A percentile compares a stretch with the other conserved stretches of the same genome.
Conservation (phyloP, 2,797 vertebrate species). For the Lepilemur septentrionalis region DNA sequence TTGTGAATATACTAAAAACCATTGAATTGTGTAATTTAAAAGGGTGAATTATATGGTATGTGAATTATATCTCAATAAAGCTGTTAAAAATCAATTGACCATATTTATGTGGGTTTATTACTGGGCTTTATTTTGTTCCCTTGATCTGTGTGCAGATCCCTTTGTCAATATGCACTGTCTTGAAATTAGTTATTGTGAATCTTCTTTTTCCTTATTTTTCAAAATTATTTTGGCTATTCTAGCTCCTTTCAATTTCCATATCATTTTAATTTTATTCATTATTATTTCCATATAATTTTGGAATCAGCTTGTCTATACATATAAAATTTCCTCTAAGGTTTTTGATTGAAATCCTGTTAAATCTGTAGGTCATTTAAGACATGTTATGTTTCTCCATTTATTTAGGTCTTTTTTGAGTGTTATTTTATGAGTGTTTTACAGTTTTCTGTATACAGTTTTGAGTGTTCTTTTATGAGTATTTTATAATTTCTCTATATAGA, state of each 20-base stretch:
- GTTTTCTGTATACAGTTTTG: neutral
- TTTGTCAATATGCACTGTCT: neutral
- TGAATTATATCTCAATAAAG: neutral
- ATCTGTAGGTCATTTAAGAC: neutral
- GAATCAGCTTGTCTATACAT: neutral
- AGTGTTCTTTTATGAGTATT: neutral
- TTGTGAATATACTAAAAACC: neutral
- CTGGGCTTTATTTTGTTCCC: neutral
- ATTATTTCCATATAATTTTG: neutral
- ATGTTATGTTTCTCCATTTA: neutral
- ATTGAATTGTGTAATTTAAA: neutral
- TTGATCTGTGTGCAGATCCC: neutral
- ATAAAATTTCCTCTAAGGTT: neutral
- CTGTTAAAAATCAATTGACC: neutral
- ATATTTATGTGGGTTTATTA: neutral
- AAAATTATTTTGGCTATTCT: neutral
- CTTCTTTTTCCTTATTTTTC: neutral
- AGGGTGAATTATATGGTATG: neutral
- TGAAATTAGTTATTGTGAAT: neutral
- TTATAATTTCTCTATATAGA: neutral
- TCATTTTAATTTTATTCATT: neutral
- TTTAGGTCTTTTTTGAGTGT: neutral
- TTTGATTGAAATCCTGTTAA: neutral
- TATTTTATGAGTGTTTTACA: neutral
- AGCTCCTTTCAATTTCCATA: neutral